phyloP scores from a whole-genome alignment of 2,113 vertebrate species.

The Nycticebus coucang region DNA sequence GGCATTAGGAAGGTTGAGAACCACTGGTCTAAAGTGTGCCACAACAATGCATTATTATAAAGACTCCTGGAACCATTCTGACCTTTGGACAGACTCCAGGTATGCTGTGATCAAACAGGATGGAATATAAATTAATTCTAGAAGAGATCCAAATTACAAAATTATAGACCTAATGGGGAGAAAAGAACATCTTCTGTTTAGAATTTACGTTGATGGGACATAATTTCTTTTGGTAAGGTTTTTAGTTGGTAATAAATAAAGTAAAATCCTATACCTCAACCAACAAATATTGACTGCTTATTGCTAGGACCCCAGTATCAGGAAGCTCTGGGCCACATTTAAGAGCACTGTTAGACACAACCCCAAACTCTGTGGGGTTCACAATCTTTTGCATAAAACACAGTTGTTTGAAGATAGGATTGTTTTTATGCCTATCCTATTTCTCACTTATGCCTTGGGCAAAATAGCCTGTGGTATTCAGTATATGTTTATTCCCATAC shows the following conservation, averaged over 20 bases:
- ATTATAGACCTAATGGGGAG: not conserved
- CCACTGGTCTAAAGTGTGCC: not conserved
- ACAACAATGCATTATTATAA: not conserved
- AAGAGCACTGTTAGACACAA: not conserved
- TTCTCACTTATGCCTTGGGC: not conserved
- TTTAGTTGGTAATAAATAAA: not conserved
- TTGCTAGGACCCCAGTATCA: not conserved
- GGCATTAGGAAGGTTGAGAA: no score
- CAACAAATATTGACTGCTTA: not conserved
- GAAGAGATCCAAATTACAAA: not conserved
- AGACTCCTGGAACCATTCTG: not conserved
- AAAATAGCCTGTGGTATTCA: not conserved
- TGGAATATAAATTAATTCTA: not conserved
- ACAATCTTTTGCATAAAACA: not conserved
- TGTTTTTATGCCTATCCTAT: not conserved
- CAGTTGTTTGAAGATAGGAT: not conserved
- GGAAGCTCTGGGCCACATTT: not conserved
- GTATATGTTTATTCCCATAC: not conserved
- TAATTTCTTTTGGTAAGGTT: not conserved
- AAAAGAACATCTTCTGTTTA: constrained; percentile 25
- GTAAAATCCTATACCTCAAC: not conserved
- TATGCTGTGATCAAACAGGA: not conserved
- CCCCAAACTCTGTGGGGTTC: not conserved
- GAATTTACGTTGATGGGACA: not conserved
- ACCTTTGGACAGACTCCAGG: not conserved